Conservation (phyloP, 2,888 invertebrate genomes). For the Cephonodes hylas region DNA sequence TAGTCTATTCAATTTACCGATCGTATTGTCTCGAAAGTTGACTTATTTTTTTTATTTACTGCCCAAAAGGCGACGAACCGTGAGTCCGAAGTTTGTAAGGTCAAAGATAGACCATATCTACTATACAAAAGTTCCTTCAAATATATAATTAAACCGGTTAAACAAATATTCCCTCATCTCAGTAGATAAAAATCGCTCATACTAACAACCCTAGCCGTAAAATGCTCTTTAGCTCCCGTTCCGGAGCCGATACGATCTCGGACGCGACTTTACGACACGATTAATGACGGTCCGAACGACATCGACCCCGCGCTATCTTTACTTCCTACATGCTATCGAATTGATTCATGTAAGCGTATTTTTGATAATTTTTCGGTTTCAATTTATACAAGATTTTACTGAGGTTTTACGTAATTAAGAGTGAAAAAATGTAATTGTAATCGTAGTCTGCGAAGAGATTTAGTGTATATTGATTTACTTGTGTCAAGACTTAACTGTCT, state of each 20-base stretch:
- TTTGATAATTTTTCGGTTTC: neutral
- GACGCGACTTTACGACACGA: constrained; percentile 29
- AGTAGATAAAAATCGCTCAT: too few relatives aligned
- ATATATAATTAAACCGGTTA: too few relatives aligned
- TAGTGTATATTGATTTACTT: too few relatives aligned
- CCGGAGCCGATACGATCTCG: constrained; percentile 33
- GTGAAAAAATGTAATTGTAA: neutral
- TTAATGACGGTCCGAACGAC: constrained; percentile 24
- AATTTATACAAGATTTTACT: neutral
- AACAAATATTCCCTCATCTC: too few relatives aligned
- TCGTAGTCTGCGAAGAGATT: neutral
- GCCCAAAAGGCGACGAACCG: too few relatives aligned
- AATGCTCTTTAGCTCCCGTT: constrained; percentile 7
- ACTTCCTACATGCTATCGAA: neutral
- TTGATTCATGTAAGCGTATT: neutral
- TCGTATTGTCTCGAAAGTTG: too few relatives aligned
- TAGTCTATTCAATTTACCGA: too few relatives aligned
- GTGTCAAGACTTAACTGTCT: too few relatives aligned
- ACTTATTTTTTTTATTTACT: neutral
- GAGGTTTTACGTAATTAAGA: neutral
- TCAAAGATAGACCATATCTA: too few relatives aligned
- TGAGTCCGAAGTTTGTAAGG: too few relatives aligned
- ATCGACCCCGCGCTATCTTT: constrained; percentile 12
- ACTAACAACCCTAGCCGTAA: neutral
- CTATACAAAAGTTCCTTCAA: too few relatives aligned